These are phyloP conservation scores for Corythornis vintsioides DNA, from an alignment of 2,113 vertebrate genomes.

Conservation along the genomic window DNA sequence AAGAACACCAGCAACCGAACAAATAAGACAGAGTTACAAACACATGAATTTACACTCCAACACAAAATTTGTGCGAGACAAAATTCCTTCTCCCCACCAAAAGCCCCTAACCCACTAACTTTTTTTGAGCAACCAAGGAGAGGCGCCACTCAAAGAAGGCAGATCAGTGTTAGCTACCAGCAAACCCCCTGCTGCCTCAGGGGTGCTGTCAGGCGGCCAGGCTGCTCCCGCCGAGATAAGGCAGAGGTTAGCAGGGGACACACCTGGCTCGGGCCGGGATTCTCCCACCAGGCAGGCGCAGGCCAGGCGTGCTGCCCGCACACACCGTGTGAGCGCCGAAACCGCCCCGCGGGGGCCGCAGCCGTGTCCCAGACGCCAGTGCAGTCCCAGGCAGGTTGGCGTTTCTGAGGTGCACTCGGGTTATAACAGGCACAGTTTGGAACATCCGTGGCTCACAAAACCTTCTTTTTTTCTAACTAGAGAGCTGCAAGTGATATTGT, in stretches of 20 bases:
- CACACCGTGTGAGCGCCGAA: background rate
- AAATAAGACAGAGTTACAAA: background rate
- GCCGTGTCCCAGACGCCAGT: background rate
- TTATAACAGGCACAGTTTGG: background rate
- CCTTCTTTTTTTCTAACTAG: background rate
- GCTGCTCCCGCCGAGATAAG: background rate
- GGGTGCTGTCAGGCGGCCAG: background rate
- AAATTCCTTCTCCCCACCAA: background rate
- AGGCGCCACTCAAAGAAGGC: background rate
- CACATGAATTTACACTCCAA: background rate
- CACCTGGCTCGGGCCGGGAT: background rate
- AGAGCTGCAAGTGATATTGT: background rate
- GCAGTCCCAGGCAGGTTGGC: background rate
- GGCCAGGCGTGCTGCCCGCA: background rate
- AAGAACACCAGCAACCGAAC: background rate
- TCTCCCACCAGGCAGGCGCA: constrained; percentile 4
- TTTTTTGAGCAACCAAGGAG: background rate
- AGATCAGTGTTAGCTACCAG: background rate
- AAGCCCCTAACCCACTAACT: background rate
- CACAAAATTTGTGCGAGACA: no score
- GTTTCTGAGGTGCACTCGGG: background rate
- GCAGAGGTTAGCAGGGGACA: background rate
- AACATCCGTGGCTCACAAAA: background rate
- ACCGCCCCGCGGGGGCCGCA: background rate
- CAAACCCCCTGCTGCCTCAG: background rate